Conservation (phyloP, 2,113 vertebrate genomes). For the Tringa solitaria region DNA sequence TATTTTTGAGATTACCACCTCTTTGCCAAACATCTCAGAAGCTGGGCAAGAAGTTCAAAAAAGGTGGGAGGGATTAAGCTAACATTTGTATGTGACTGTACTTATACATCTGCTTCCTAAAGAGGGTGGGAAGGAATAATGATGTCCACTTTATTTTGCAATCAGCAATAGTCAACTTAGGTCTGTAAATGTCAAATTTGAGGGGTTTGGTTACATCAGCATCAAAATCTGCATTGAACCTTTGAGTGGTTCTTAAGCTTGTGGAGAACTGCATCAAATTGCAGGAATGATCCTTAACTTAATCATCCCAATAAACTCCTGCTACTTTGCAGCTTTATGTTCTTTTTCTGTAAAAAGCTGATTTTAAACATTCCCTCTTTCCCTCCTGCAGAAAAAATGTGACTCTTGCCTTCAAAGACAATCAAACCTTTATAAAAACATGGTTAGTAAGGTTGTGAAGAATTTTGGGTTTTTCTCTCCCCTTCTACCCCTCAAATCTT, state of each 20-base stretch:
- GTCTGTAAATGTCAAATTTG: not conserved
- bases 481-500: not conserved
- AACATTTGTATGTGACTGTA: not conserved
- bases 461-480: accelerated
- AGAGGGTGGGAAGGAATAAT: not conserved
- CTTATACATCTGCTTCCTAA: not conserved
- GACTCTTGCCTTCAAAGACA: not conserved
- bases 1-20: conserved; percentile 13
- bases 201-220: not conserved
- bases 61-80: not conserved
- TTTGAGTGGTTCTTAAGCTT: not conserved
- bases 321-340: not conserved
- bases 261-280: not conserved
- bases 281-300: not conserved
- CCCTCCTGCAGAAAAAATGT: not conserved
- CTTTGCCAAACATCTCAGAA: not conserved
- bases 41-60: not conserved
- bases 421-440: not conserved
- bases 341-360: not conserved
- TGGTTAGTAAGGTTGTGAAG: not conserved
- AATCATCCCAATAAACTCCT: not conserved
- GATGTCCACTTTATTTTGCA: not conserved
- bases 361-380: not conserved
- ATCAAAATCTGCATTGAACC: not conserved
- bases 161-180: not conserved